Evolutionary conservation across 2,113 vertebrate genomes (phyloP).

Genomic region (Australoheros scitulus): DNA sequence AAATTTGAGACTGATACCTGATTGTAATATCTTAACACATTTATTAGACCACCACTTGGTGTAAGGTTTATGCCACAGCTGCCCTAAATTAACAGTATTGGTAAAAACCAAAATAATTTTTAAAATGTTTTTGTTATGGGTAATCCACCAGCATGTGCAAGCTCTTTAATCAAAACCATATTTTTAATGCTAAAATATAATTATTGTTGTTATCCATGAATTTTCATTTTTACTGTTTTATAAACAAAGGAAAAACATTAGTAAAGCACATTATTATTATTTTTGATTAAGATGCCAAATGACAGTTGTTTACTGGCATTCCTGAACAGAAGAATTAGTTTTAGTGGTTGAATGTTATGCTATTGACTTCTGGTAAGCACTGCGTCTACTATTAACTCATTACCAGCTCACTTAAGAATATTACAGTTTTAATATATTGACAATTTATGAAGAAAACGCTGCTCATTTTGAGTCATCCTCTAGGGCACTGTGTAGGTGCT

Average conservation of each 20-base stretch:
- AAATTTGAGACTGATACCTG: not conserved
- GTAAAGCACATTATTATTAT: accelerated
- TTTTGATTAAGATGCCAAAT: not conserved
- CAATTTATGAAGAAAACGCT: not conserved
- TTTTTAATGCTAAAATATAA: not conserved
- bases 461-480: not conserved
- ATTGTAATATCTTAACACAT: not conserved
- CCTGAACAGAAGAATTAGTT: not conserved
- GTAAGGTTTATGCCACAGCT: not conserved
- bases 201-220: not conserved
- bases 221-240: not conserved
- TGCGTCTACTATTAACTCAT: not conserved
- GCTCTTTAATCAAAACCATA: too few relatives aligned
- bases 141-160: not conserved
- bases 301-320: not conserved
- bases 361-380: not conserved
- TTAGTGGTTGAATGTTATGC: not conserved
- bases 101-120: not conserved
- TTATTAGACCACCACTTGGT: accelerated
- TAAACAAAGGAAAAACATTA: not conserved
- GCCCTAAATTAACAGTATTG: not conserved
- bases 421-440: not conserved
- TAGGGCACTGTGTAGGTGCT: not conserved
- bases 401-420: not conserved
- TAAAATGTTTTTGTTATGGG: accelerated